Base-by-base conservation (phyloP, 2,888 invertebrate genomes). In the Netelia fuscicornis region DNA sequence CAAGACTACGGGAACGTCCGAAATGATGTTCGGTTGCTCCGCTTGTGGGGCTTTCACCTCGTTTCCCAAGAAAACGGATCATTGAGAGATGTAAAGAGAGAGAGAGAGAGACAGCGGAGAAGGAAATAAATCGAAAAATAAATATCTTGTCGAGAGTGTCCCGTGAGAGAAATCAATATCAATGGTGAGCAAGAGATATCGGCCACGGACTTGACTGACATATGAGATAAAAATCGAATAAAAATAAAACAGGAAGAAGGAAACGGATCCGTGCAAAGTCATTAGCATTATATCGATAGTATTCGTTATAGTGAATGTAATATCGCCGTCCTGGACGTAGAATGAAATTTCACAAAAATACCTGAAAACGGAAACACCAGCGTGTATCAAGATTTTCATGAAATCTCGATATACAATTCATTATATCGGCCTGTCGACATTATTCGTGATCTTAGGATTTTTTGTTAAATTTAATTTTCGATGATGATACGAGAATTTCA, bases 241-340 rank as follows among this genome's bases (percentile, higher is more conserved):
- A 54, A 65, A 65, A 37, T 2, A 71, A 65, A 56, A 68, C 37
- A 78, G 52, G 64, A 56, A 62, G 30, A 74, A 48, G 64, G 48
- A 68, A 77, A 54, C 11, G n/a, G 78, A 70, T 25, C 74, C 54
- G 37, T 17, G 52, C 54, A 67, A 72, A 64, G 72, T 78, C 72
- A 84, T 54, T 81, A 81, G 79, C 79, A 81, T 84, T 75, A 76
- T 71, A 62, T 84, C 71, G 74, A 86, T 84, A 84, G 82, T 84
- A 70, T 81, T 81, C 64, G 81, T 68, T 68, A 65, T 64, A 84
- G 67, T 62, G 42, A 23, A 68, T 77, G 13, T 54, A 79, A 81
- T 72, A 86, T 84, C 84, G 84, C 86, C 84, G 84, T 86, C 84
- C 86, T 84, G 72, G 74, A 84, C 75, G 37, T 64, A 76, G 68